phyloP scores from a whole-genome alignment of 2,797 vertebrate genomes.

The Crocodylus rhombifer region DNA sequence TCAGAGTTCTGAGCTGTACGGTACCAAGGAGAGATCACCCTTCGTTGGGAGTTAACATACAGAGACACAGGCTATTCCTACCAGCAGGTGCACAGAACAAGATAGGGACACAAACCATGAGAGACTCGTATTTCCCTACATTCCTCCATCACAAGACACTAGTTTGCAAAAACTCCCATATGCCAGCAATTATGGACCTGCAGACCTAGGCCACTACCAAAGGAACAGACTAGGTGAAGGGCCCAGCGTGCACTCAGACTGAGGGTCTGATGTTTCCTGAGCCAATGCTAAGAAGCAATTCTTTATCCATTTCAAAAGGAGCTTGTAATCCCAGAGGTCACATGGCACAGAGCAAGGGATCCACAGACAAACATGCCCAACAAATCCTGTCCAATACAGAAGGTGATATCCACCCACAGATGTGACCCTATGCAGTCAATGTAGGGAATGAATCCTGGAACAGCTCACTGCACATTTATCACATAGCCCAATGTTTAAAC shows the following conservation, averaged over 20 bases:
- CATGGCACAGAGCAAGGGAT: neutral
- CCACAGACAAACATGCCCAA: slow-evolving; percentile 35
- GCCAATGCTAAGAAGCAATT: neutral
- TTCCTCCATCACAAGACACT: too few species aligned
- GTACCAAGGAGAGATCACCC: slow-evolving; percentile 52
- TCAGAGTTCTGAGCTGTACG: slow-evolving; percentile 29
- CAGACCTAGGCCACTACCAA: neutral
- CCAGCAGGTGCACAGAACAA: slow-evolving; percentile 6
- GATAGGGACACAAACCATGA: neutral
- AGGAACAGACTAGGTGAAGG: neutral
- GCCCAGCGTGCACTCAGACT: neutral
- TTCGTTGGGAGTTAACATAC: slow-evolving; percentile 15
- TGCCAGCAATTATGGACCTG: rapidly evolving
- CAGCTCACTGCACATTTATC: neutral
- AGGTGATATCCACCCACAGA: neutral
- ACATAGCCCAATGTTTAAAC: rapidly evolving
- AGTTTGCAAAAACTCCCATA: too few species aligned
- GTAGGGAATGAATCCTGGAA: neutral
- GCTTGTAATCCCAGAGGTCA: neutral
- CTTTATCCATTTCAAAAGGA: neutral
- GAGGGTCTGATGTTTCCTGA: neutral
- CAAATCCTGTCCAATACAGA: slow-evolving; percentile 39
- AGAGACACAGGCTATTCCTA: neutral
- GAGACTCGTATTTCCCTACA: too few species aligned
- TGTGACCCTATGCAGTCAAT: neutral